Percentiles rank a stretch among this genome's conserved stretches.
phyloP scores from a whole-genome alignment of 2,797 vertebrate genomes.

The Tenualosa thibaudeaui region DNA sequence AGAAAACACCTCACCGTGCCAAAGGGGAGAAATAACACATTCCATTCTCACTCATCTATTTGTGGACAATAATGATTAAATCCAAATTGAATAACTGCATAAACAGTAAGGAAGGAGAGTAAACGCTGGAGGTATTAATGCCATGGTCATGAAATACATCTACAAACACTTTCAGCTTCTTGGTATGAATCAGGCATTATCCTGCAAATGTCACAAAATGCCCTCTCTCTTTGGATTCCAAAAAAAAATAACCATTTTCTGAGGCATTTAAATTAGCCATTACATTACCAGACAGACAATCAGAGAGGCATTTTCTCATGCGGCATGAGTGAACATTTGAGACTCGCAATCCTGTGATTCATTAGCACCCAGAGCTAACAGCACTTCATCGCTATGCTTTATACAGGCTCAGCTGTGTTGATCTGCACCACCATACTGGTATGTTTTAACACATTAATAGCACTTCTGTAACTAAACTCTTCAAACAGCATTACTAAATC shows the following conservation, averaged over 20 bases:
- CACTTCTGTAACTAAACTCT: background rate
- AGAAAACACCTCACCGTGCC: slow-evolving; percentile 59
- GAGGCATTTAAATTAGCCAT: background rate
- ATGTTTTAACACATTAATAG: slow-evolving; percentile 6
- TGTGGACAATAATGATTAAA: slow-evolving; percentile 40
- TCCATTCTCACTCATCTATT: slow-evolving; percentile 50
- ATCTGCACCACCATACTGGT: background rate
- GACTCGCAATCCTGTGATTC: background rate
- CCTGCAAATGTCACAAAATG: background rate
- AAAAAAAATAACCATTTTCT: background rate
- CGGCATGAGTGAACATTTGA: background rate
- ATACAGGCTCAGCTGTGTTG: background rate
- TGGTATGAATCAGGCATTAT: slow-evolving; percentile 5
- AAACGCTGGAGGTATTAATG: slow-evolving; percentile 12
- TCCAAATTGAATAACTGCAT: slow-evolving; percentile 33
- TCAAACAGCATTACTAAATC: background rate
- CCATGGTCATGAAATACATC: background rate
- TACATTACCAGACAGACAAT: background rate
- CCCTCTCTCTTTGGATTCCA: background rate
- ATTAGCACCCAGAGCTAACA: background rate
- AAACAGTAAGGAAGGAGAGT: slow-evolving; percentile 32
- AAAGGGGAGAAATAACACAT: slow-evolving; percentile 63
- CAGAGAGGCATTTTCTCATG: background rate
- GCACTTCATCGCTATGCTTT: background rate
- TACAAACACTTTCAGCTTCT: slow-evolving; percentile 22